A percentile compares a stretch with the other conserved stretches of the same genome.
Conservation (phyloP, 2,797 vertebrate species). For the Chelon auratus region DNA sequence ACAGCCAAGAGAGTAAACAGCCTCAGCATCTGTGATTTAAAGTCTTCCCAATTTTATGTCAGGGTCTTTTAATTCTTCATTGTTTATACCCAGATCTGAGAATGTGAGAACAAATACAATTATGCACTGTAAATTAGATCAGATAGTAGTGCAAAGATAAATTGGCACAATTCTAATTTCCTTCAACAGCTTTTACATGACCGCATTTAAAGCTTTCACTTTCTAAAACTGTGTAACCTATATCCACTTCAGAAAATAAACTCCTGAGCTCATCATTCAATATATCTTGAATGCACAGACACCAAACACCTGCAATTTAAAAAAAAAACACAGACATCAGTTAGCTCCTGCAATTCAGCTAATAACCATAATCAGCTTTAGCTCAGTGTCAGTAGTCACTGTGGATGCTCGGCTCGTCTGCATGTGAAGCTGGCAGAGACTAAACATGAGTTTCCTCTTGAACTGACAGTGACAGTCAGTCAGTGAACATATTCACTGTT, state of each 20-base stretch:
- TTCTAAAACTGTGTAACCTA: slow-evolving; percentile 12
- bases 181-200: slow-evolving; percentile 3
- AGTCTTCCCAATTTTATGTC: not conserved
- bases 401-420: slow-evolving; percentile 25
- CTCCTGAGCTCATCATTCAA: slow-evolving; percentile 43
- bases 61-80: not conserved
- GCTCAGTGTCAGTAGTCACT: slow-evolving; percentile 50
- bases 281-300: slow-evolving; percentile 52
- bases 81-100: slow-evolving; percentile 17
- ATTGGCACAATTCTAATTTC: slow-evolving; percentile 6
- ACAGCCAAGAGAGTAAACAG: slow-evolving; percentile 38
- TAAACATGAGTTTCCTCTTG: not conserved
- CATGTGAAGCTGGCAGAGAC: slow-evolving; percentile 16
- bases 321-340: slow-evolving; percentile 31
- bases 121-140: not conserved
- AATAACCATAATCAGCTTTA: slow-evolving; percentile 65
- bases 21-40: slow-evolving; percentile 4
- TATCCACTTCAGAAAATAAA: slow-evolving; percentile 40
- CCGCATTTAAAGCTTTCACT: slow-evolving; percentile 34
- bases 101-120: slow-evolving; percentile 12
- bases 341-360: slow-evolving; percentile 48
- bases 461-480: slow-evolving; percentile 1
- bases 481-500: not conserved
- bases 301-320: slow-evolving; percentile 52
- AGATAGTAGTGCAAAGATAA: not conserved